A percentile compares a stretch with the other conserved stretches of the same genome.
These are phyloP conservation scores for Trachelus stipa DNA, from an alignment of 2,888 invertebrate species.

Conservation along the genomic window DNA sequence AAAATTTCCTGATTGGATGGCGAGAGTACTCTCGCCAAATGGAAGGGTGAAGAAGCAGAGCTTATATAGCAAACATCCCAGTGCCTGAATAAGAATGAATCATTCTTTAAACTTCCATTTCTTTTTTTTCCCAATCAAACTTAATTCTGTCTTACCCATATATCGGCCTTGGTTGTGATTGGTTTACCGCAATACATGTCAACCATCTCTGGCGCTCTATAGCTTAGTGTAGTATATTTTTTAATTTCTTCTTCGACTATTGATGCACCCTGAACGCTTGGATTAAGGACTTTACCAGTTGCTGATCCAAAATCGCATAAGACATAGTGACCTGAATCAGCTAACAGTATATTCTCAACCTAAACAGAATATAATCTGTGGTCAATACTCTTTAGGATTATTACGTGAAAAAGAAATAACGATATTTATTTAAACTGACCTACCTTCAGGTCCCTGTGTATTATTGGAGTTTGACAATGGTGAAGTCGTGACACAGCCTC, in stretches of 20 bases:
- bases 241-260: conserved; percentile 87
- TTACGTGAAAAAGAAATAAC: not conserved
- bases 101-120: not conserved
- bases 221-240: conserved; percentile 90
- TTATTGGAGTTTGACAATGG: conserved; percentile 92
- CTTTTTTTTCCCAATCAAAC: not conserved
- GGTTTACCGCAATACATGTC: conserved; percentile 86
- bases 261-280: conserved; percentile 75
- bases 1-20: conserved; percentile 90
- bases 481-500: conserved; percentile 91
- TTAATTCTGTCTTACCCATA: conserved; percentile 75
- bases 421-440: conserved; percentile 8
- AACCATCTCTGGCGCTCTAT: conserved; percentile 93
- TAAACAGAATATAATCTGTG: conserved; percentile 51
- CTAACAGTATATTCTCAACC: conserved; percentile 89
- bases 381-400: not conserved
- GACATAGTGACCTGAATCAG: conserved; percentile 84
- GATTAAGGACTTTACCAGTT: conserved; percentile 82
- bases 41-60: conserved; percentile 90
- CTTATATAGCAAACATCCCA: conserved; percentile 90
- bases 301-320: conserved; percentile 96
- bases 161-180: conserved; percentile 89
- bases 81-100: conserved; percentile 71
- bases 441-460: conserved; percentile 90
- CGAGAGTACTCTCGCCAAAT: conserved; percentile 92